Evolutionary conservation across 1,140 invertebrate genomes (phyloP).

Genomic region (Caenorhabditis brenneri): DNA sequence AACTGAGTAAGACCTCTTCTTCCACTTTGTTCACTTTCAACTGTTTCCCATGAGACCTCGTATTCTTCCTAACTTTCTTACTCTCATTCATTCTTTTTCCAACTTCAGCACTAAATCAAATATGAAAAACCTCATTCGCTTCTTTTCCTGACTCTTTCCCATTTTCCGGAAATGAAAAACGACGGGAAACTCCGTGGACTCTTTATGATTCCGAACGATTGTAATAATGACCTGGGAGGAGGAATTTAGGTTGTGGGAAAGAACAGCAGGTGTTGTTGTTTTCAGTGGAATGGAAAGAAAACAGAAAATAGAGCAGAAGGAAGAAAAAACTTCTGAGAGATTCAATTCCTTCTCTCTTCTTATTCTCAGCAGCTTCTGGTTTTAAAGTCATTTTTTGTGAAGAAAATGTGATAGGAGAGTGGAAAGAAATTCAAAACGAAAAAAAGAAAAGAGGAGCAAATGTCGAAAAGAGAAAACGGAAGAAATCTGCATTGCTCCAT

Average conservation of each 20-base stretch:
- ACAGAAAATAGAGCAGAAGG: not conserved
- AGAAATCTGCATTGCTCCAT: conserved; percentile 4
- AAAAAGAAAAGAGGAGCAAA: not conserved
- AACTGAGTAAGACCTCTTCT: no score
- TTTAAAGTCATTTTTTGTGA: not conserved
- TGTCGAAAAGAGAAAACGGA: not conserved
- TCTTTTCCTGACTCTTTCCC: not conserved
- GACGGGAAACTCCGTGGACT: not conserved
- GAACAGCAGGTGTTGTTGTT: conserved; percentile 38
- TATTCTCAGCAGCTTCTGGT: not conserved
- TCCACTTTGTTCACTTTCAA: no score
- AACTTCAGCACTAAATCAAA: conserved; percentile 17
- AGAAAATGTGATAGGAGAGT: not conserved
- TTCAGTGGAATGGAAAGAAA: not conserved
- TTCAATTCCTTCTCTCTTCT: not conserved
- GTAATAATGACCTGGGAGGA: conserved; percentile 24
- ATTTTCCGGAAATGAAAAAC: conserved; percentile 25
- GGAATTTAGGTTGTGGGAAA: not conserved
- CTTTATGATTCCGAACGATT: conserved; percentile 10
- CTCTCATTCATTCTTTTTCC: not conserved
- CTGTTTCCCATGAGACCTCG: no score
- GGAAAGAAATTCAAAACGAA: not conserved
- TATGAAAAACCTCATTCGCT: conserved; percentile 5
- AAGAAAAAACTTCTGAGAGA: not conserved
- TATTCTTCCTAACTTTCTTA: no score